Percentiles rank a stretch among this genome's conserved stretches.
These are phyloP conservation scores for Scaptomyza tumidula DNA, from an alignment of 2,888 invertebrate genomes.

Conservation along the genomic window DNA sequence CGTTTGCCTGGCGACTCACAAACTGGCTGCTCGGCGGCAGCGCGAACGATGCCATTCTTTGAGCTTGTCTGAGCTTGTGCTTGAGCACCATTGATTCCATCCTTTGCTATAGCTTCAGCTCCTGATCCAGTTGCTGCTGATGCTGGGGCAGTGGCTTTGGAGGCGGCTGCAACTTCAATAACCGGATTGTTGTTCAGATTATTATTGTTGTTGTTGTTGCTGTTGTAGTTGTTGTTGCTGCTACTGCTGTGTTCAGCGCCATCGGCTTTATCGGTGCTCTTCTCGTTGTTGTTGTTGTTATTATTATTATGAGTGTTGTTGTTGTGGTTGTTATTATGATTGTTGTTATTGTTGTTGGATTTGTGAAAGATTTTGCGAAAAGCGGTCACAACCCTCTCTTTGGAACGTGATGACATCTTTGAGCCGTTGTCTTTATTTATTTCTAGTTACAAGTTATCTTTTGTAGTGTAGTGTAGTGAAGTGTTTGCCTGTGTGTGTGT, in stretches of 20 bases:
- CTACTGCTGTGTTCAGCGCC: constrained; percentile 84
- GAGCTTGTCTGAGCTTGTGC: constrained; percentile 22
- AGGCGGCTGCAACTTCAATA: constrained; percentile 30
- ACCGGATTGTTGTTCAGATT: constrained; percentile 70
- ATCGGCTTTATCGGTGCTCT: constrained; percentile 87
- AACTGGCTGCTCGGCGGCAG: constrained; percentile 60
- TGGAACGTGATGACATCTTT: constrained; percentile 91
- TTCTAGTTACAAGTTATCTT: constrained; percentile 26
- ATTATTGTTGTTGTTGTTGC: constrained; percentile 52
- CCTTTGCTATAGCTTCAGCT: constrained; percentile 69
- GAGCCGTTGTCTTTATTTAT: constrained; percentile 22
- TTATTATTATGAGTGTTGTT: constrained; percentile 84
- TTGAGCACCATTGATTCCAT: neutral
- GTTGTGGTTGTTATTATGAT: constrained; percentile 87
- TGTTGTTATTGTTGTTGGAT: constrained; percentile 86
- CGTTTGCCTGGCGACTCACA: constrained; percentile 80
- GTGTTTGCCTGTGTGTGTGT: neutral
- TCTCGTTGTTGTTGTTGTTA: constrained; percentile 83
- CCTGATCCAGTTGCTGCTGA: constrained; percentile 77
- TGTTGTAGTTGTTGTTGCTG: constrained; percentile 70
- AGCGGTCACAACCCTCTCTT: constrained; percentile 92
- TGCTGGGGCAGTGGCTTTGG: constrained; percentile 26
- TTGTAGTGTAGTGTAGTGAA: neutral
- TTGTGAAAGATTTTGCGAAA: constrained; percentile 91
- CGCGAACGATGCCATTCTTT: constrained; percentile 63